Conservation (phyloP, 2,888 invertebrate genomes). For the Calliphora vomitoria region DNA sequence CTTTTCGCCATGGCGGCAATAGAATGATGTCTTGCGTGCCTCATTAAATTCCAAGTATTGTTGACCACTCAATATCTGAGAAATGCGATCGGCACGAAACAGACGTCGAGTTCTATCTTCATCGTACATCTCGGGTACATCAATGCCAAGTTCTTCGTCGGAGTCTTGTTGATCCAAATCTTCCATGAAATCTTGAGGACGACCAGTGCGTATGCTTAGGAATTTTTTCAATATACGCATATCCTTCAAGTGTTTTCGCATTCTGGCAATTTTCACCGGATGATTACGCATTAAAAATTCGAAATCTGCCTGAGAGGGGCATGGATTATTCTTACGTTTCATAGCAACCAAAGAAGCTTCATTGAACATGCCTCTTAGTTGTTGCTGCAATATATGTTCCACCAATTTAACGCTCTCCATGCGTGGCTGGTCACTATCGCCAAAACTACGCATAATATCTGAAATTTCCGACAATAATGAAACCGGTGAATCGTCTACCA, state of each 20-base stretch:
- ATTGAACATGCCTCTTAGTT: slow-evolving; percentile 91
- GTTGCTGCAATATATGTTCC: slow-evolving; percentile 93
- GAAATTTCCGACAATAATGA: slow-evolving; percentile 88
- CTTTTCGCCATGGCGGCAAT: slow-evolving; percentile 85
- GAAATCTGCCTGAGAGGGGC: slow-evolving; percentile 87
- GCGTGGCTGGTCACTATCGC: slow-evolving; percentile 93
- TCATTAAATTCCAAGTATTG: slow-evolving; percentile 92
- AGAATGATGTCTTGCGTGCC: slow-evolving; percentile 91
- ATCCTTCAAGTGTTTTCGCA: slow-evolving; percentile 90
- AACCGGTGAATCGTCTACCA: slow-evolving; percentile 75
- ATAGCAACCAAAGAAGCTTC: slow-evolving; percentile 90
- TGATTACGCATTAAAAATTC: slow-evolving; percentile 94
- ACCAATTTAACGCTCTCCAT: slow-evolving; percentile 93
- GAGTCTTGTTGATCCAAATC: slow-evolving; percentile 85
- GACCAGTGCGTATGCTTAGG: slow-evolving; percentile 81
- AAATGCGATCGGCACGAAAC: slow-evolving; percentile 87
- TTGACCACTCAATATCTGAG: slow-evolving; percentile 86
- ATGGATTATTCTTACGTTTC: slow-evolving; percentile 87
- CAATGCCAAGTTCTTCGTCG: slow-evolving; percentile 86
- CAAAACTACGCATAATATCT: slow-evolving; percentile 97
- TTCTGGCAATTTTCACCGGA: slow-evolving; percentile 90
- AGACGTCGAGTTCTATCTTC: slow-evolving; percentile 83
- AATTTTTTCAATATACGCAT: slow-evolving; percentile 85
- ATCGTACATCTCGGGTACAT: slow-evolving; percentile 85
- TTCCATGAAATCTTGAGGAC: slow-evolving; percentile 83